phyloP scores from a whole-genome alignment of 2,113 vertebrate genomes.

The Odontophorus gujanensis region DNA sequence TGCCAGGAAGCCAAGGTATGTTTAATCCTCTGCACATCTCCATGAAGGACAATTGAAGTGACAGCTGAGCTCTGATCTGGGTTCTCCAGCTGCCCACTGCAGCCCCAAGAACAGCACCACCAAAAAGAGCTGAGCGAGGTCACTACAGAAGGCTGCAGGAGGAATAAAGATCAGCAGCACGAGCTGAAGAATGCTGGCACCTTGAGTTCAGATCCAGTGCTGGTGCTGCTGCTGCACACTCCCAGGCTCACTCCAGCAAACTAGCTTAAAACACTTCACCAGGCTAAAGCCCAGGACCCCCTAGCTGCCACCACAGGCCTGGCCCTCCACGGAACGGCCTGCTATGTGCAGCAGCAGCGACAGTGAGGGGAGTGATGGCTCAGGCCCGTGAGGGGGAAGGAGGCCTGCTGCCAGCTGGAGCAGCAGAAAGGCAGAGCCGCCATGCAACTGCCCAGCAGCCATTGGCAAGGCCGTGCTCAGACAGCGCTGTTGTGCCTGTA shows the following conservation, averaged over 20 bases:
- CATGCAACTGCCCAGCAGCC: constrained; percentile 24
- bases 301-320: background rate
- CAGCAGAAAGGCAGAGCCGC: background rate
- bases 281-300: rapidly evolving
- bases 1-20: background rate
- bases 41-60: rapidly evolving
- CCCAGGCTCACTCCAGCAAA: background rate
- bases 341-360: background rate
- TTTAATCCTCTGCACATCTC: background rate
- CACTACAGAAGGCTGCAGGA: background rate
- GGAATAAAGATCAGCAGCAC: background rate
- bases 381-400: background rate
- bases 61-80: background rate
- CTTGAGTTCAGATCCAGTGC: background rate
- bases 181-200: background rate
- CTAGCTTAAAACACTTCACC: background rate
- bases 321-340: background rate
- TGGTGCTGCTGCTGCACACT: background rate
- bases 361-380: background rate
- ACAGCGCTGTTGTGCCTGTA: background rate
- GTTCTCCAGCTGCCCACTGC: rapidly evolving
- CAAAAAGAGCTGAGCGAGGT: background rate
- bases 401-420: background rate
- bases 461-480: rapidly evolving
- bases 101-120: background rate